Conservation (phyloP, 2,888 invertebrate species). For the Diarsia rubi region DNA sequence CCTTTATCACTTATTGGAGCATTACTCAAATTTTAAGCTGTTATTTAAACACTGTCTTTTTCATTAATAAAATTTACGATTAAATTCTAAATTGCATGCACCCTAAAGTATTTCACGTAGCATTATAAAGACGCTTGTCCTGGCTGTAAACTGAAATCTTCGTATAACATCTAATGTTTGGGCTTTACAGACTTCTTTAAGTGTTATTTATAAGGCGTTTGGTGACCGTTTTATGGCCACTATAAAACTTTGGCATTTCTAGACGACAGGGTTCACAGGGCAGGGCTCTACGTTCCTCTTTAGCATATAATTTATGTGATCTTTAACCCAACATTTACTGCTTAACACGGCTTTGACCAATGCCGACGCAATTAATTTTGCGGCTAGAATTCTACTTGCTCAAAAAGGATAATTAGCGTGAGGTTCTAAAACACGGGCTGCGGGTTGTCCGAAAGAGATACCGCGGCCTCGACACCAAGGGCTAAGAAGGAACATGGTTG, state of each 20-base stretch:
- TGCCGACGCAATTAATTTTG: conserved; percentile 28
- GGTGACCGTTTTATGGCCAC: conserved; percentile 20
- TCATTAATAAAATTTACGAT: no score
- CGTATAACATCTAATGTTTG: conserved; percentile 8
- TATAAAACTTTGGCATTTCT: conserved; percentile 34
- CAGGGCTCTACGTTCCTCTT: conserved; percentile 15
- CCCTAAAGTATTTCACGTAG: not conserved
- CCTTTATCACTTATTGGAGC: not conserved
- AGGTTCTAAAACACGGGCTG: conserved; percentile 12
- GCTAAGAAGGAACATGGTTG: no score
- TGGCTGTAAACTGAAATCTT: not conserved
- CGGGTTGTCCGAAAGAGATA: no score
- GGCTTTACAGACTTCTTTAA: not conserved
- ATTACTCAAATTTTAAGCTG: not conserved
- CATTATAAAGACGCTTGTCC: not conserved
- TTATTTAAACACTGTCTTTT: no score
- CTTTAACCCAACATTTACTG: conserved; percentile 38
- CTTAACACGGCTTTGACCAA: conserved; percentile 32
- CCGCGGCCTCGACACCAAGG: no score
- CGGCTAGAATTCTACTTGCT: conserved; percentile 24
- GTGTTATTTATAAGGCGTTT: conserved; percentile 19
- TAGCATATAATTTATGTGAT: conserved; percentile 36
- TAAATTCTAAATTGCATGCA: not conserved
- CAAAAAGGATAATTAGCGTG: conserved; percentile 13
- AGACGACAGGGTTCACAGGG: conserved; percentile 3